These are phyloP conservation scores for Acanthisitta chloris DNA, from an alignment of 2,113 vertebrate genomes.

Conservation along the genomic window DNA sequence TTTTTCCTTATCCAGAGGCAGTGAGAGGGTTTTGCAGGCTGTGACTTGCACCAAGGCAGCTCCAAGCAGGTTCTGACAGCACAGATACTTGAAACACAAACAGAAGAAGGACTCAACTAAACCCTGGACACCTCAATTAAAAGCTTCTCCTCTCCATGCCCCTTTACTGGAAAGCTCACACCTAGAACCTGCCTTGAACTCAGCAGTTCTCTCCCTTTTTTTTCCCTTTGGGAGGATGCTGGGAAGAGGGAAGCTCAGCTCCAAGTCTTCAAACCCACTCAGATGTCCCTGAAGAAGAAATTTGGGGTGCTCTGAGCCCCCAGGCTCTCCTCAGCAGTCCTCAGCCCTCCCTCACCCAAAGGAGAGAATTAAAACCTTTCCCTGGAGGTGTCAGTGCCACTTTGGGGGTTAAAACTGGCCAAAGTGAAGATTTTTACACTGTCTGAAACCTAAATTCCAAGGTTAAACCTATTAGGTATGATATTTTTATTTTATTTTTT, in stretches of 20 bases:
- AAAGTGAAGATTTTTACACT: rapidly evolving
- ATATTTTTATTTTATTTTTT: too few species aligned
- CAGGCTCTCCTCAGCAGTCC: not conserved
- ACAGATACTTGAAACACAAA: not conserved
- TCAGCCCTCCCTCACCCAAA: rapidly evolving
- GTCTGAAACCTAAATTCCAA: not conserved
- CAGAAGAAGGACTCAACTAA: not conserved
- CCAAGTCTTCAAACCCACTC: not conserved
- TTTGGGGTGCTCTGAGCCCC: not conserved
- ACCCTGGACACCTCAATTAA: not conserved
- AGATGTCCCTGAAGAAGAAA: not conserved
- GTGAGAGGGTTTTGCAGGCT: rapidly evolving
- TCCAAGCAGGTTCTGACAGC: not conserved
- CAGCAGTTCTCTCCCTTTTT: rapidly evolving
- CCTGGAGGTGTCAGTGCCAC: not conserved
- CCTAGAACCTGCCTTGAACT: not conserved
- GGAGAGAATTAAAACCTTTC: not conserved
- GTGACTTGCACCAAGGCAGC: not conserved
- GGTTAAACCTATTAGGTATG: not conserved
- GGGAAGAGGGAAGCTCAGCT: not conserved
- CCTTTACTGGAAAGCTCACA: too few species aligned
- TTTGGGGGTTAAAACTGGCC: not conserved
- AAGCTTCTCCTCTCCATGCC: not conserved
- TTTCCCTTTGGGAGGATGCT: not conserved
- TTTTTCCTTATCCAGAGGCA: not conserved